Percentiles rank a stretch among this genome's conserved stretches.
Evolutionary conservation across 2,113 vertebrate genomes (phyloP).

Genomic region (Oryzias javanicus): DNA sequence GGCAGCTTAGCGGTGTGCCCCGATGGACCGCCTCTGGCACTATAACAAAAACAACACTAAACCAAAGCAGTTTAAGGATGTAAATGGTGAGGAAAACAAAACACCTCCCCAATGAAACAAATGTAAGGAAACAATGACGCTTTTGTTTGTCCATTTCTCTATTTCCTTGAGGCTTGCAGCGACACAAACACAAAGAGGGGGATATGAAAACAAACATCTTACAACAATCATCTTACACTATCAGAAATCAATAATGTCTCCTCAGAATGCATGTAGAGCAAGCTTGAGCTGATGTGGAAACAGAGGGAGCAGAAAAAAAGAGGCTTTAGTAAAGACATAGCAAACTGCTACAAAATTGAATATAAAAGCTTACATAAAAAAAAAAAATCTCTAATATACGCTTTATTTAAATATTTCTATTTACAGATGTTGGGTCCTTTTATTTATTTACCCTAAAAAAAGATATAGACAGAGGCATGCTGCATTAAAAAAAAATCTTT

Average conservation of each 20-base stretch:
- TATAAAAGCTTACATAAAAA: not conserved
- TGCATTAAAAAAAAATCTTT: too few species aligned
- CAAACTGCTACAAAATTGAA: not conserved
- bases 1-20: constrained; percentile 53
- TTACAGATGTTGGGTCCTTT: too few species aligned
- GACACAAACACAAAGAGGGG: constrained; percentile 58
- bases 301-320: constrained; percentile 12
- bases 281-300: constrained; percentile 30
- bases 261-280: constrained; percentile 36
- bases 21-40: constrained; percentile 20
- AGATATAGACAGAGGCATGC: too few species aligned
- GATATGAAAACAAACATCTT: constrained; percentile 55
- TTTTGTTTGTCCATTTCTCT: constrained; percentile 9
- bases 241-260: constrained; percentile 69
- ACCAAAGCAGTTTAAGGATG: constrained; percentile 21
- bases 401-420: too few species aligned
- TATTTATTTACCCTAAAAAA: too few species aligned
- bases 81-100: constrained; percentile 1
- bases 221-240: constrained; percentile 56
- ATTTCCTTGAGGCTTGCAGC: constrained; percentile 25
- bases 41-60: constrained; percentile 32
- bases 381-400: too few species aligned
- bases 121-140: not conserved
- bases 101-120: not conserved
- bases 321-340: constrained; percentile 1